phyloP scores from a whole-genome alignment of 2,113 vertebrate genomes.

The Nothoprocta pentlandii region DNA sequence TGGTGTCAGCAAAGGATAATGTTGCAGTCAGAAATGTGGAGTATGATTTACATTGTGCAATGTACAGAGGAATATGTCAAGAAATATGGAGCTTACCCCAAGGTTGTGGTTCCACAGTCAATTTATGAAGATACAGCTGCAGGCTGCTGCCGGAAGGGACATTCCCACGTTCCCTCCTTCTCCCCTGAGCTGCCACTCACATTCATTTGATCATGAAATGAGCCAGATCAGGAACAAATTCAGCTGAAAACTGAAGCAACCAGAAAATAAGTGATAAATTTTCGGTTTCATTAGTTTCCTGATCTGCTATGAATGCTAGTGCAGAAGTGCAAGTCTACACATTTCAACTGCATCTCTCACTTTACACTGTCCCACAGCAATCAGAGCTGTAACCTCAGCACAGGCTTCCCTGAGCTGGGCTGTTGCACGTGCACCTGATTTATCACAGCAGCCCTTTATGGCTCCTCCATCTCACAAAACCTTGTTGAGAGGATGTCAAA shows the following conservation, averaged over 20 bases:
- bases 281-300: constrained; percentile 47
- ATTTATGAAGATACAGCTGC: not conserved
- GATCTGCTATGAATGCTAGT: not conserved
- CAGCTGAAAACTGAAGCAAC: constrained; percentile 50
- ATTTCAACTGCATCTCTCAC: not conserved
- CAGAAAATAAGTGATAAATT: constrained; percentile 48
- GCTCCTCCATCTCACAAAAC: rapidly evolving
- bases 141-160: not conserved
- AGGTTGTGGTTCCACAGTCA: not conserved
- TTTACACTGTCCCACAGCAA: not conserved
- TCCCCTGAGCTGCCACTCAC: not conserved
- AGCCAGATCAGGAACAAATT: constrained; percentile 37
- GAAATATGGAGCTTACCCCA: not conserved
- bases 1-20: not conserved
- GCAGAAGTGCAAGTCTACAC: not conserved
- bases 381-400: not conserved
- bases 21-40: not conserved
- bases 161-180: not conserved
- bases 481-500: not conserved
- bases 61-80: not conserved
- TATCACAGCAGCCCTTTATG: not conserved
- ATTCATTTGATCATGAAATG: constrained; percentile 29
- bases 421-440: not conserved
- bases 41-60: rapidly evolving
- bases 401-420: not conserved